These are phyloP conservation scores for Bos javanicus DNA, from an alignment of 2,113 vertebrate species.

Conservation along the genomic window DNA sequence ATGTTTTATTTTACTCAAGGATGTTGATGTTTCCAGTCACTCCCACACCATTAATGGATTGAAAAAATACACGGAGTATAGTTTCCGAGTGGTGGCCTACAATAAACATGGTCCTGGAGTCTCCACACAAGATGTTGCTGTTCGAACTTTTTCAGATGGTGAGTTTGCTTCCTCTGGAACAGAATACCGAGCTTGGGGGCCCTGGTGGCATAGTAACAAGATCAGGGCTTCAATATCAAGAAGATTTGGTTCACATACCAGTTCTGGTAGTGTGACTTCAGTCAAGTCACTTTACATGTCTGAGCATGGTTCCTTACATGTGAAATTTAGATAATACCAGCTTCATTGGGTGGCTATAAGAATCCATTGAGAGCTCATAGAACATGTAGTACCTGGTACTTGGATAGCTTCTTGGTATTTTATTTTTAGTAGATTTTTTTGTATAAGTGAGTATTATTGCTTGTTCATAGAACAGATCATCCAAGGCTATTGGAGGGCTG, in stretches of 20 bases:
- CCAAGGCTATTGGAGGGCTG: neutral
- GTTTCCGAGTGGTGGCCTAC: constrained; percentile 95
- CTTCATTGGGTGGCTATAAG: neutral
- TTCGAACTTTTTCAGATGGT: constrained; percentile 94
- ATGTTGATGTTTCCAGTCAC: constrained; percentile 87
- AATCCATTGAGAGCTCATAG: neutral
- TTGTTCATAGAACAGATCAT: neutral
- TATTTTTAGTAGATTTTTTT: neutral
- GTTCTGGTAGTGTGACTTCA: neutral
- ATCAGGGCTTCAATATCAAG: neutral
- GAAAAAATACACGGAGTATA: constrained; percentile 96
- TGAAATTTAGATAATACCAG: neutral
- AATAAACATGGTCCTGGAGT: constrained; percentile 97
- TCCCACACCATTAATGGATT: constrained; percentile 88
- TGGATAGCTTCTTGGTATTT: neutral
- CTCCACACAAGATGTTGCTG: constrained; percentile 91
- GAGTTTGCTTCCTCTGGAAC: constrained; percentile 55
- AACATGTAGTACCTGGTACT: neutral
- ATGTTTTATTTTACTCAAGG: constrained; percentile 79
- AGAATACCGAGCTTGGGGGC: neutral
- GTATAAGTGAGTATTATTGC: neutral
- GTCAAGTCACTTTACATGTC: neutral
- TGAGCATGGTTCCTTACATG: neutral
- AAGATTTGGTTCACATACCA: neutral
- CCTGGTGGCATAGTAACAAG: neutral